phyloP scores from a whole-genome alignment of 1,140 invertebrate species.

The Diorhabda elongata region DNA sequence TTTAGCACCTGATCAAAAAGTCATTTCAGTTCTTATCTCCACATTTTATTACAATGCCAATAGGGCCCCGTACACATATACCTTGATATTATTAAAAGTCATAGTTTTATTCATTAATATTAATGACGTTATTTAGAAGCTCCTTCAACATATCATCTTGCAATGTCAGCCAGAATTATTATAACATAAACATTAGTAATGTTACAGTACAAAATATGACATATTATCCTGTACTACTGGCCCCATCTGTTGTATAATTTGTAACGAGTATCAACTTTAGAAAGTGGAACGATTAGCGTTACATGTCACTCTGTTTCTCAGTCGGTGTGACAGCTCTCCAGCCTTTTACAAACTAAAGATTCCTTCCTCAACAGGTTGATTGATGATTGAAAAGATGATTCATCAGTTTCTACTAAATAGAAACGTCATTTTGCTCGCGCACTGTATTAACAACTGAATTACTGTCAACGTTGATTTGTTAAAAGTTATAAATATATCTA shows the following conservation, averaged over 20 bases:
- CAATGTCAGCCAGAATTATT: too few species aligned
- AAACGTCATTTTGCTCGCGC: constrained; percentile 12
- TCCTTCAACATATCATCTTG: too few species aligned
- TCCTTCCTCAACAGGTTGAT: constrained; percentile 16
- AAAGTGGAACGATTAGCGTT: constrained; percentile 9
- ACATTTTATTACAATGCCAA: too few species aligned
- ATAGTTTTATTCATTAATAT: too few species aligned
- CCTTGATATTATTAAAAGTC: too few species aligned
- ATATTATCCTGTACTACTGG: too few species aligned
- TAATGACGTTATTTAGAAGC: too few species aligned
- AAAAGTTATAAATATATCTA: constrained; percentile 1
- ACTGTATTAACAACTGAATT: constrained; percentile 2
- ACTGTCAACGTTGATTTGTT: background rate
- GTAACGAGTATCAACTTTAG: background rate
- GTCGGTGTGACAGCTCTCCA: background rate
- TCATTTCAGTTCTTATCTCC: too few species aligned
- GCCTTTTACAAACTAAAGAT: constrained; percentile 10
- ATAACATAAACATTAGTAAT: too few species aligned
- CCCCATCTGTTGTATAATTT: background rate
- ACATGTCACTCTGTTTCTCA: constrained; percentile 9
- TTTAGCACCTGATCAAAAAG: too few species aligned
- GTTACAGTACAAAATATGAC: too few species aligned
- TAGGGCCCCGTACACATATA: too few species aligned
- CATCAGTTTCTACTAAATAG: constrained; percentile 13
- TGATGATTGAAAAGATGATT: constrained; percentile 10